Evolutionary conservation across 2,888 invertebrate species (phyloP).

Genomic region (Philopedon plagiatum): DNA sequence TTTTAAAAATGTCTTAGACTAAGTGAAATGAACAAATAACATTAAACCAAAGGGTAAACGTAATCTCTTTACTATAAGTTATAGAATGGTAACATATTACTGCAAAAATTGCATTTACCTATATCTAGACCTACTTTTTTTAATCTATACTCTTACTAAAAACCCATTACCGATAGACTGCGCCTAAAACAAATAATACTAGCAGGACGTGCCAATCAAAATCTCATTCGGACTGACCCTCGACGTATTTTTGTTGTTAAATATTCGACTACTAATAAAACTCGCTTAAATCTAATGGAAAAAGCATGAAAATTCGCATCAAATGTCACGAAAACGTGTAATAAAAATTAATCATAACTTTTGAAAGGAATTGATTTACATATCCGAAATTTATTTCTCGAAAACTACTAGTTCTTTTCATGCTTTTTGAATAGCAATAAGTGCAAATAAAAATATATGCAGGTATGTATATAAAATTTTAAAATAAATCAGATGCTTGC

Average conservation of each 20-base stretch:
- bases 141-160: background rate
- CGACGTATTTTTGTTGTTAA: slow-evolving; percentile 31
- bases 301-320: slow-evolving; percentile 34
- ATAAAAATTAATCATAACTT: slow-evolving; percentile 12
- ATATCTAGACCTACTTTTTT: background rate
- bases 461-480: background rate
- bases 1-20: too few relatives aligned
- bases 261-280: slow-evolving; percentile 19
- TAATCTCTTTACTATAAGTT: too few relatives aligned
- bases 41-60: too few relatives aligned
- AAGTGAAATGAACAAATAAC: too few relatives aligned
- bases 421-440: slow-evolving; percentile 13
- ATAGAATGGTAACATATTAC: too few relatives aligned
- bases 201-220: slow-evolving; percentile 10
- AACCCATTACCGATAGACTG: background rate
- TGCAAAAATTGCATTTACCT: background rate
- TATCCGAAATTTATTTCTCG: background rate
- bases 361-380: slow-evolving; percentile 2
- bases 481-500: background rate
- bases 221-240: background rate
- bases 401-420: slow-evolving; percentile 21
- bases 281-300: slow-evolving; percentile 9
- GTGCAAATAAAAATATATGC: slow-evolving; percentile 18
- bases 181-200: slow-evolving; percentile 4
- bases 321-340: slow-evolving; percentile 18